These are phyloP conservation scores for Sminthurinus signatus DNA, from an alignment of 1,140 invertebrate genomes.

Conservation along the genomic window DNA sequence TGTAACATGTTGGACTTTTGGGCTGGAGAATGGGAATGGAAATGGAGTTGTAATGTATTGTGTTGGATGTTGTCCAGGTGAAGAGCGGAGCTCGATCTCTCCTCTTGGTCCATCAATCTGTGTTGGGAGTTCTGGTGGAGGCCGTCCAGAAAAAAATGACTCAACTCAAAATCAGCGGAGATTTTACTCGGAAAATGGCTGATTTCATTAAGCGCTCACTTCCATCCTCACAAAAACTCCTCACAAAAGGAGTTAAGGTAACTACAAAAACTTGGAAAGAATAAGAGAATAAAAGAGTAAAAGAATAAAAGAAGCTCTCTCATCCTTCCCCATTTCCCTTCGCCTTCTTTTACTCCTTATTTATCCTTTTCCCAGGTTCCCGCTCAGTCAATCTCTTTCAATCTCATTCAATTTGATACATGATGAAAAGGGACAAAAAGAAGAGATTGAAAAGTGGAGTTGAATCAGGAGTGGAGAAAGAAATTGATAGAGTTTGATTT, in stretches of 20 bases:
- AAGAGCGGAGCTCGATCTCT: constrained; percentile 13
- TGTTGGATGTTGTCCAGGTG: constrained; percentile 20
- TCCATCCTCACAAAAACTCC: not conserved
- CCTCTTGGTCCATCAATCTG: constrained; percentile 30
- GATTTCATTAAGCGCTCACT: constrained; percentile 25
- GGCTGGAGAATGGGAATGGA: not conserved
- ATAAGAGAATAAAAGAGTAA: too few species aligned
- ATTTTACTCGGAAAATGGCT: not conserved
- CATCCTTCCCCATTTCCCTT: not conserved
- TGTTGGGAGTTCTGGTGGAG: constrained; percentile 9
- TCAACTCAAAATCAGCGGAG: constrained; percentile 1
- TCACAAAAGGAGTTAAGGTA: constrained; percentile 7
- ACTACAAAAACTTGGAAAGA: not conserved
- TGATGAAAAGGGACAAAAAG: too few species aligned
- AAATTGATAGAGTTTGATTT: too few species aligned
- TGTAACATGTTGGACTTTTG: too few species aligned
- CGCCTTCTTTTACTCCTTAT: not conserved
- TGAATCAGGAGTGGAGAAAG: too few species aligned
- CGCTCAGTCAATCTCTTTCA: too few species aligned
- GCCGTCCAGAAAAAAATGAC: constrained; percentile 8
- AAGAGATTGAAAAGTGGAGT: too few species aligned
- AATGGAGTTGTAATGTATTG: not conserved
- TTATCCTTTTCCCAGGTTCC: too few species aligned
- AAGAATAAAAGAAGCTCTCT: not conserved
- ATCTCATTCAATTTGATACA: too few species aligned